phyloP scores from a whole-genome alignment of 2,113 vertebrate species.

The Lota lota region DNA sequence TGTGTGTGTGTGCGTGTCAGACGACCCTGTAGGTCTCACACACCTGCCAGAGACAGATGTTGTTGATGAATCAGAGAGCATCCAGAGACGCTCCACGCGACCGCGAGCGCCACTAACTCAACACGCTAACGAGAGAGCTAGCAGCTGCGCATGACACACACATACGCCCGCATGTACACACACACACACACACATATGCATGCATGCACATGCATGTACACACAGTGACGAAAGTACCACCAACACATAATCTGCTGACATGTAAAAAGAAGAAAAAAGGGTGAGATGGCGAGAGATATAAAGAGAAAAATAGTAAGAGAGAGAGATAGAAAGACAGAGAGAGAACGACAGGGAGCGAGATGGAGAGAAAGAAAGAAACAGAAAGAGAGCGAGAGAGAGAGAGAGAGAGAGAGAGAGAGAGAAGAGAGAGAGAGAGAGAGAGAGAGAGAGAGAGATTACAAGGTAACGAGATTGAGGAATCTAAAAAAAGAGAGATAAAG shows the following conservation, averaged over 20 bases:
- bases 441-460: not conserved
- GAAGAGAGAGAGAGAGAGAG: not conserved
- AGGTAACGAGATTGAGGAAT: no score
- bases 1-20: conserved; percentile 10
- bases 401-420: conserved; percentile 1
- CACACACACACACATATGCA: conserved; percentile 34
- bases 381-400: conserved; percentile 56
- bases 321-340: conserved; percentile 12
- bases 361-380: conserved; percentile 56
- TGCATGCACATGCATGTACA: conserved; percentile 35
- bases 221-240: conserved; percentile 54
- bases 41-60: conserved; percentile 79
- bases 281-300: conserved; percentile 8
- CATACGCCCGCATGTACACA: conserved; percentile 9
- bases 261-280: conserved; percentile 21
- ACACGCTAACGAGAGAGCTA: conserved; percentile 60
- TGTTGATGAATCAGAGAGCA: conserved; percentile 70
- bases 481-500: no score
- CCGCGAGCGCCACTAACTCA: conserved; percentile 53
- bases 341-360: conserved; percentile 33
- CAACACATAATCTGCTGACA: conserved; percentile 56
- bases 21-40: conserved; percentile 64
- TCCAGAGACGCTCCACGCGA: conserved; percentile 45
- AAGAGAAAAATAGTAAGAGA: conserved; percentile 8
- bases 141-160: conserved; percentile 74